Percentiles rank a stretch among this genome's conserved stretches.
These are phyloP conservation scores for Sphenodon punctatus DNA, from an alignment of 2,797 vertebrate species.

Conservation along the genomic window DNA sequence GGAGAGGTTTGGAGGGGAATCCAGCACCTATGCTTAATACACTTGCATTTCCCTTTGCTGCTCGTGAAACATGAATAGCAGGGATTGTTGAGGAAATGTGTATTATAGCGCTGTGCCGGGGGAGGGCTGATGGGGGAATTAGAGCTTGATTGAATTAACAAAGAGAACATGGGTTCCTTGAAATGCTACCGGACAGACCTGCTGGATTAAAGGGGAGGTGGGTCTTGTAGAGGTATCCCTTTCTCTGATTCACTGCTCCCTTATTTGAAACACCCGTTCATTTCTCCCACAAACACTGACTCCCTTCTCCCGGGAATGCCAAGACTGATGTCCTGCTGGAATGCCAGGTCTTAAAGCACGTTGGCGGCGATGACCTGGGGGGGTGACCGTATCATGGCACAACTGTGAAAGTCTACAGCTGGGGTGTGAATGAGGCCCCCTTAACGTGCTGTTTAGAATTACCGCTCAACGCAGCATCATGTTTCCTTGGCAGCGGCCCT, in stretches of 20 bases:
- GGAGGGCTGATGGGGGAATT: not conserved
- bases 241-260: not conserved
- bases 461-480: constrained; percentile 25
- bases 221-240: not conserved
- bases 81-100: constrained; percentile 10
- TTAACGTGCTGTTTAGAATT: constrained; percentile 50
- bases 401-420: constrained; percentile 42
- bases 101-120: not conserved
- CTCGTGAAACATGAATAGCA: constrained; percentile 24
- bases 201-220: not conserved
- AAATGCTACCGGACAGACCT: not conserved
- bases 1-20: constrained; percentile 14
- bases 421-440: constrained; percentile 30
- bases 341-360: not conserved
- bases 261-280: not conserved
- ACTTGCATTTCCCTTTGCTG: constrained; percentile 30
- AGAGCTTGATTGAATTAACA: not conserved
- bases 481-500: constrained; percentile 30
- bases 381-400: constrained; percentile 8
- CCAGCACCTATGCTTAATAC: not conserved
- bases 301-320: not conserved
- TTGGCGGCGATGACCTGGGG: not conserved
- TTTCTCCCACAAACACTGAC: rapidly evolving
- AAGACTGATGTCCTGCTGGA: not conserved
- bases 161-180: not conserved